A percentile compares a stretch with the other conserved stretches of the same genome.
Evolutionary conservation across 2,113 vertebrate genomes (phyloP).

Genomic region (Podarcis cretensis): DNA sequence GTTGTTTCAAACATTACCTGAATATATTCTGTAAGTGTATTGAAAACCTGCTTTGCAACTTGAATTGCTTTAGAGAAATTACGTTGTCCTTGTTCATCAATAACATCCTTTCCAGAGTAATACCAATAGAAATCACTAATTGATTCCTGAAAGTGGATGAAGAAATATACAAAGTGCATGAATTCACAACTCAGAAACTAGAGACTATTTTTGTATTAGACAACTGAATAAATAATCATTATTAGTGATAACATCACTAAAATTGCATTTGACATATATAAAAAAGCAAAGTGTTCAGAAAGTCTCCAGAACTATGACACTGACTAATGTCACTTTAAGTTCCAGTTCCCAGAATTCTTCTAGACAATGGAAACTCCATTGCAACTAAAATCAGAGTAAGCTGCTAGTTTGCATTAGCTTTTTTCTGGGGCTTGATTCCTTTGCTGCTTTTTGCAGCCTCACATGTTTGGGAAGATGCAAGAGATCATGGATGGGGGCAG

Average conservation of each 20-base stretch:
- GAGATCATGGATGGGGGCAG: not conserved
- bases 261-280: not conserved
- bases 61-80: conserved; percentile 99
- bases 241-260: not conserved
- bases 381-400: not conserved
- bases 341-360: not conserved
- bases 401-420: not conserved
- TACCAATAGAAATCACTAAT: conserved; percentile 99
- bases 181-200: not conserved
- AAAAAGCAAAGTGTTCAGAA: not conserved
- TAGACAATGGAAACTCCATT: not conserved
- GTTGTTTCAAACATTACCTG: conserved; percentile 79
- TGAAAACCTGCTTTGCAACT: conserved; percentile 97
- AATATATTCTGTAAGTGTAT: conserved; percentile 96
- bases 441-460: not conserved
- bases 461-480: not conserved
- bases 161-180: conserved; percentile 3
- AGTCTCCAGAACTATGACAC: not conserved
- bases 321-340: not conserved
- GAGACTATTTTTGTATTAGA: too few relatives aligned
- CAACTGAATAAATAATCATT: not conserved
- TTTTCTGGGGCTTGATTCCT: not conserved
- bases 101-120: conserved; percentile 96
- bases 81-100: conserved; percentile 95
- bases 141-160: conserved; percentile 83